Conservation (phyloP, 2,113 vertebrate genomes). For the Carettochelys insculpta region DNA sequence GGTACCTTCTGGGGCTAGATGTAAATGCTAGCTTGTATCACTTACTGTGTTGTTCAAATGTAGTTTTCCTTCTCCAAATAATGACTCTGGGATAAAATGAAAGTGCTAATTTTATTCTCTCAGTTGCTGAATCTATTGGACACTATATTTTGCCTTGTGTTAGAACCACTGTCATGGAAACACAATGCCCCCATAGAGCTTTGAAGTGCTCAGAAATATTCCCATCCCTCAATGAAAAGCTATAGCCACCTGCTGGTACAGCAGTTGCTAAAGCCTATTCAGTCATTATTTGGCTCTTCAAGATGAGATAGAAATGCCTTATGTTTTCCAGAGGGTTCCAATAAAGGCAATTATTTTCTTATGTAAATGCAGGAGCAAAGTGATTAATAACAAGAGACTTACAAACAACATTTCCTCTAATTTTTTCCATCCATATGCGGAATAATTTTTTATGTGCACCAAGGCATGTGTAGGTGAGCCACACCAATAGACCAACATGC, state of each 20-base stretch:
- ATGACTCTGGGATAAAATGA: constrained; percentile 41
- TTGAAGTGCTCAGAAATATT: background rate
- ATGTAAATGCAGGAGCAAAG: no score
- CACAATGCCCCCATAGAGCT: background rate
- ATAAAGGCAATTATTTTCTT: background rate
- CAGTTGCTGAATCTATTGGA: constrained; percentile 11
- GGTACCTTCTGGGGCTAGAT: constrained; percentile 31
- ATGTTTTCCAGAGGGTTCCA: background rate
- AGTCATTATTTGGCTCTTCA: constrained; percentile 37
- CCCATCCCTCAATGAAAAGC: background rate
- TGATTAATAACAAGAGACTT: rapidly evolving
- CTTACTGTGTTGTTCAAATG: constrained; percentile 7
- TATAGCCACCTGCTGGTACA: constrained; percentile 8
- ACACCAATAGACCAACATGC: no score
- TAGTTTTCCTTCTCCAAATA: constrained; percentile 45
- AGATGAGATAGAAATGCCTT: background rate
- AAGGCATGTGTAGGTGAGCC: no score
- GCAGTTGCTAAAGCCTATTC: constrained; percentile 50
- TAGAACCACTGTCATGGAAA: background rate
- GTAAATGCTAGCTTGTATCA: background rate
- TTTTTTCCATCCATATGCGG: no score
- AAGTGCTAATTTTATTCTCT: constrained; percentile 25
- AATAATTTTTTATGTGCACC: no score
- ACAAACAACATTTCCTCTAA: no score
- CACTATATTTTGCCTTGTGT: constrained; percentile 4